Evolutionary conservation across 2,888 invertebrate species (phyloP).

Genomic region (Anoncus sp.): DNA sequence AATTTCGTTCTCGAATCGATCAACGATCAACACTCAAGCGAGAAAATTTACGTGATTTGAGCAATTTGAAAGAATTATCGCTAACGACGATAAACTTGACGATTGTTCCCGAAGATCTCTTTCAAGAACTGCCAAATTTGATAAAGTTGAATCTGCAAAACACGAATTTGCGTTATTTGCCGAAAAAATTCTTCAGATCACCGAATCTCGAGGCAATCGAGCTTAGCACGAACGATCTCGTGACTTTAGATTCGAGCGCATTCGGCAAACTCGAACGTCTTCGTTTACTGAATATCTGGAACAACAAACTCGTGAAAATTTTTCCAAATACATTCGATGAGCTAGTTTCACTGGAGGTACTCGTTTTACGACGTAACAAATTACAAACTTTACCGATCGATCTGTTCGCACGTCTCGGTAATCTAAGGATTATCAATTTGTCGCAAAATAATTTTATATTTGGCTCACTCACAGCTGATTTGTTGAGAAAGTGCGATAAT

Average conservation of each 20-base stretch:
- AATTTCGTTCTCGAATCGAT: slow-evolving; percentile 65
- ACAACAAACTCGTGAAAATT: slow-evolving; percentile 88
- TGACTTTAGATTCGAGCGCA: slow-evolving; percentile 85
- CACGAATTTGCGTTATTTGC: slow-evolving; percentile 60
- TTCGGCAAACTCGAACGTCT: slow-evolving; percentile 87
- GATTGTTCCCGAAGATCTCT: slow-evolving; percentile 86
- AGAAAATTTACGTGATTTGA: slow-evolving; percentile 86
- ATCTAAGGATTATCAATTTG: slow-evolving; percentile 87
- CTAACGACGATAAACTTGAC: slow-evolving; percentile 87
- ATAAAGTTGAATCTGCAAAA: slow-evolving; percentile 86
- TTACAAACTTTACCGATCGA: slow-evolving; percentile 86
- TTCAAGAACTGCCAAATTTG: slow-evolving; percentile 85
- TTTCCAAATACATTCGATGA: slow-evolving; percentile 87
- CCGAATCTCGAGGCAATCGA: slow-evolving; percentile 86
- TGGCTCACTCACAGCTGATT: slow-evolving; percentile 84
- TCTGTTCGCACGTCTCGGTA: slow-evolving; percentile 86
- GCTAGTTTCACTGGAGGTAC: slow-evolving; percentile 86
- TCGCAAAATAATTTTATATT: slow-evolving; percentile 87
- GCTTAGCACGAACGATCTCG: slow-evolving; percentile 86
- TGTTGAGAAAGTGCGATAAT: slow-evolving; percentile 85
- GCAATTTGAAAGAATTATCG: slow-evolving; percentile 84
- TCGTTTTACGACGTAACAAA: slow-evolving; percentile 89
- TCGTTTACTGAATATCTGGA: slow-evolving; percentile 87
- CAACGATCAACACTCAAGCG: slow-evolving; percentile 82
- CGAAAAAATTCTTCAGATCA: slow-evolving; percentile 71